Percentiles rank a stretch among this genome's conserved stretches.
phyloP scores from a whole-genome alignment of 2,113 vertebrate genomes.

The Percina caprodes region DNA sequence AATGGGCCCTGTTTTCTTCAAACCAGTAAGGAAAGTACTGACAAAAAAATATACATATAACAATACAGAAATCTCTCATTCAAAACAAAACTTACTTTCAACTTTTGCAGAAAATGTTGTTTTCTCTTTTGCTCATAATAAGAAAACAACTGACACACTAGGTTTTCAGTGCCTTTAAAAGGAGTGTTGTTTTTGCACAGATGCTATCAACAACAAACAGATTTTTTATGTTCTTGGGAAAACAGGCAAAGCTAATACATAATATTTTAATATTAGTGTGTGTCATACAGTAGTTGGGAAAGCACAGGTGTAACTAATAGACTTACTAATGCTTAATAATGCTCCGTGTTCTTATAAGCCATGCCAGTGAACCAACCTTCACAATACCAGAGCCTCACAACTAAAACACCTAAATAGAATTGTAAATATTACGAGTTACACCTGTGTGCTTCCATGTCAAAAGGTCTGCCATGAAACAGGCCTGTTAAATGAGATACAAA shows the following conservation, averaged over 20 bases:
- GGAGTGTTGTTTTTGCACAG: not conserved
- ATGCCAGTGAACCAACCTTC: not conserved
- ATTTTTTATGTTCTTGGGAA: not conserved
- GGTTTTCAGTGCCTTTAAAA: not conserved
- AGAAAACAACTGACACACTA: not conserved
- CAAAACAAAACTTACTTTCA: not conserved
- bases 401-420: constrained; percentile 21
- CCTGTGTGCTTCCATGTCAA: constrained; percentile 1
- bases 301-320: constrained; percentile 31
- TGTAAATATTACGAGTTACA: constrained; percentile 36
- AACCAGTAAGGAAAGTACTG: not conserved
- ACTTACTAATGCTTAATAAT: constrained; percentile 10
- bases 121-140: not conserved
- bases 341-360: not conserved
- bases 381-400: not conserved
- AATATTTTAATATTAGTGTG: no score
- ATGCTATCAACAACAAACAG: not conserved
- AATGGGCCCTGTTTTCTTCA: not conserved
- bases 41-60: not conserved
- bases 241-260: constrained; percentile 4
- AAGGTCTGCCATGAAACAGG: constrained; percentile 24
- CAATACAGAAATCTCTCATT: not conserved
- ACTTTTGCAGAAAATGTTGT: not conserved
- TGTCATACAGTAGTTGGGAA: constrained; percentile 1
- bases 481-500: constrained; percentile 20